phyloP scores from a whole-genome alignment of 2,113 vertebrate species.

The Rattus norvegicus region DNA sequence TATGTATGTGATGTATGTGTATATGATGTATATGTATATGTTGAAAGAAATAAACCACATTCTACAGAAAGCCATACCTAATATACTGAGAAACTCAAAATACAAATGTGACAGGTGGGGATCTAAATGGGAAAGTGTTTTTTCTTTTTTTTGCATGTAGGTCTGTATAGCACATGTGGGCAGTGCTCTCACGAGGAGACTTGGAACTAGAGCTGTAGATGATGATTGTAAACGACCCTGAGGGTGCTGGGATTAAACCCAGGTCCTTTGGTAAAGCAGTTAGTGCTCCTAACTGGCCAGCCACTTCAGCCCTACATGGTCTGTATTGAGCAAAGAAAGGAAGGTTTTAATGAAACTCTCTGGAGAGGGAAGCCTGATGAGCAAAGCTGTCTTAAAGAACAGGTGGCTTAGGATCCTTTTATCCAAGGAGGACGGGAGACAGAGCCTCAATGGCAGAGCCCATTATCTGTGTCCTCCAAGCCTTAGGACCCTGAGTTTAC shows the following conservation, averaged over 20 bases:
- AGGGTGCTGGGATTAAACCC: neutral
- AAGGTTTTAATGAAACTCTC: conserved; percentile 23
- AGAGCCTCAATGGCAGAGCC: neutral
- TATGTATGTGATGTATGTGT: neutral
- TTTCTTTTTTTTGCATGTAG: neutral
- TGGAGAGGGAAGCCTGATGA: neutral
- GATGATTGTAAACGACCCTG: neutral
- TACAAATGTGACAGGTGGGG: neutral
- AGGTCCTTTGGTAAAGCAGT: neutral
- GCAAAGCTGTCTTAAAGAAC: neutral
- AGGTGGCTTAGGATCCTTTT: neutral
- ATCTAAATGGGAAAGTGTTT: neutral
- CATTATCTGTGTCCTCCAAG: too few species aligned
- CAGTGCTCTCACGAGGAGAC: neutral
- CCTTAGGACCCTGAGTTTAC: neutral
- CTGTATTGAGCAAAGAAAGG: neutral
- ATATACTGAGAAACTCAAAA: neutral
- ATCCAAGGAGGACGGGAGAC: neutral
- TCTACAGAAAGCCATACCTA: neutral
- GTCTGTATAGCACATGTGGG: neutral
- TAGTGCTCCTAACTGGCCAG: neutral
- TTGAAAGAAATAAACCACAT: neutral
- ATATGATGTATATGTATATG: neutral
- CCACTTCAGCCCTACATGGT: neutral
- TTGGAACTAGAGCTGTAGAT: neutral